Conservation (phyloP, 2,888 invertebrate species). For the Resseliella maxima region DNA sequence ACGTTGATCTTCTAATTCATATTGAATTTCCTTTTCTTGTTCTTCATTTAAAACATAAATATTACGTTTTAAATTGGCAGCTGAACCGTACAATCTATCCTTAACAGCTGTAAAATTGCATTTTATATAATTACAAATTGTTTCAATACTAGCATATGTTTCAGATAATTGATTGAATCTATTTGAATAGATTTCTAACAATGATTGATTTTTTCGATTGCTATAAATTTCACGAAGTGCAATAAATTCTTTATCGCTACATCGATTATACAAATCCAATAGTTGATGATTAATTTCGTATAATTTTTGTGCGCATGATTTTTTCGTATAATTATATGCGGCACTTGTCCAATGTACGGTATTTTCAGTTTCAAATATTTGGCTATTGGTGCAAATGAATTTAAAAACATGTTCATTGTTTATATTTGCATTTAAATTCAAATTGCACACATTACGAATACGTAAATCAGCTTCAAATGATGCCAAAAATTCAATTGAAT, state of each 20-base stretch:
- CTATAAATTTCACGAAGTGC: constrained; percentile 3
- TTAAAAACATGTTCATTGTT: neutral
- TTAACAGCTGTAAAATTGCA: neutral
- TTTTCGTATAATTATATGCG: constrained; percentile 27
- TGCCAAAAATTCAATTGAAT: neutral
- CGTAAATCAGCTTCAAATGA: neutral
- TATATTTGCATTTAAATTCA: neutral
- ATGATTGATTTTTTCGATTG: neutral
- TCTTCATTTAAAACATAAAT: neutral
- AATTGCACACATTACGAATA: neutral
- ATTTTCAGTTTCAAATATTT: neutral
- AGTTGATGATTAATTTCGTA: neutral
- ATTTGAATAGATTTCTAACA: neutral
- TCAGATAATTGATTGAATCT: neutral
- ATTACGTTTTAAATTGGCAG: neutral
- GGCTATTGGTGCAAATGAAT: constrained; percentile 36
- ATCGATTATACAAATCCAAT: neutral
- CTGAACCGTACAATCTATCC: neutral
- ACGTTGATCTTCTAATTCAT: neutral
- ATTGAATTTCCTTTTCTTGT: constrained; percentile 10
- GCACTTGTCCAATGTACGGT: constrained; percentile 21
- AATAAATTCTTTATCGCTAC: neutral
- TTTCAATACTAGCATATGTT: neutral
- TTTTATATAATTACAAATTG: neutral
- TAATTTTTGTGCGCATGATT: neutral